A percentile compares a stretch with the other conserved stretches of the same genome.
phyloP scores from a whole-genome alignment of 1,140 invertebrate species.

The Drosophila santomea region DNA sequence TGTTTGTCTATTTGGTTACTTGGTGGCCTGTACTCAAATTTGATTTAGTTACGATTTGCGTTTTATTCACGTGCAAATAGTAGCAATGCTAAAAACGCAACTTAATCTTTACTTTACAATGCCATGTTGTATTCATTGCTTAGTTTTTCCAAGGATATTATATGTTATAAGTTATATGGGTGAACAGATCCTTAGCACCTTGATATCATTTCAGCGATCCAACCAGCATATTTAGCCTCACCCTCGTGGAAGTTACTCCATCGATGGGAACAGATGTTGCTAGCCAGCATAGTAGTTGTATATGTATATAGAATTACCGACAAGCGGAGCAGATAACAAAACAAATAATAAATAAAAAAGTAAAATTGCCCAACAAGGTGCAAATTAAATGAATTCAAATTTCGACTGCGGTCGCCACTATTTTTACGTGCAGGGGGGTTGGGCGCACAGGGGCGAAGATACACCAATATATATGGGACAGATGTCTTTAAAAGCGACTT shows the following conservation, averaged over 20 bases:
- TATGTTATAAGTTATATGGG: too few species aligned
- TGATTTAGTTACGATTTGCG: slow-evolving; percentile 44
- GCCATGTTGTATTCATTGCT: neutral
- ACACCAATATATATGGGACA: slow-evolving; percentile 57
- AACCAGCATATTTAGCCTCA: slow-evolving; percentile 15
- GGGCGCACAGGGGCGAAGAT: slow-evolving; percentile 10
- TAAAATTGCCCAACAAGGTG: slow-evolving; percentile 72
- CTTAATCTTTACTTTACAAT: too few species aligned
- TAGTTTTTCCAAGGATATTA: neutral
- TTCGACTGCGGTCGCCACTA: slow-evolving; percentile 52
- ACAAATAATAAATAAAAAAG: slow-evolving; percentile 50
- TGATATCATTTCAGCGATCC: neutral
- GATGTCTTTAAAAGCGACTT: slow-evolving; percentile 59
- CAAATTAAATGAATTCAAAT: slow-evolving; percentile 81
- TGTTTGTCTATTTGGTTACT: slow-evolving; percentile 31
- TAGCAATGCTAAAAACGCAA: neutral
- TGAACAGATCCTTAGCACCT: neutral
- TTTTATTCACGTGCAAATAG: neutral
- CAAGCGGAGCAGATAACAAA: slow-evolving; percentile 19
- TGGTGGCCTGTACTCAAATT: slow-evolving; percentile 51
- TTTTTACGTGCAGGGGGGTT: slow-evolving; percentile 9
- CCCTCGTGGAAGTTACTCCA: neutral
- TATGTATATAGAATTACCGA: slow-evolving; percentile 16
- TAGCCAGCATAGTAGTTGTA: slow-evolving; percentile 22
- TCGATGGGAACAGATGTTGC: slow-evolving; percentile 38